Percentiles rank a stretch among this genome's conserved stretches.
Evolutionary conservation across 2,888 invertebrate genomes (phyloP).

Genomic region (Actias luna): DNA sequence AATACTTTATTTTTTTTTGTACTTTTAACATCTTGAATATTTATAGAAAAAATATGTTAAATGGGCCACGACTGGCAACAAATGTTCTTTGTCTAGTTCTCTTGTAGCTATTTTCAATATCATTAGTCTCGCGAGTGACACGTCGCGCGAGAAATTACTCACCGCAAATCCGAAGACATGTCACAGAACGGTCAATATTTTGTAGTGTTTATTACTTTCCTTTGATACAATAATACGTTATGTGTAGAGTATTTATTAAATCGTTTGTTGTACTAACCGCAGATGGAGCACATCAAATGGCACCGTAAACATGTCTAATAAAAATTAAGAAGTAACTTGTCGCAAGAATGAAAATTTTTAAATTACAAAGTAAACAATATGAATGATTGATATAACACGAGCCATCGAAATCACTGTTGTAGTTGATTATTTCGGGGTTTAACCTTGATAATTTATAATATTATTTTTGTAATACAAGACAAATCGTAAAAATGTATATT

Average conservation of each 20-base stretch:
- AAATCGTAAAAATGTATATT: not conserved
- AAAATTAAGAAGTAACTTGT: conserved; percentile 59
- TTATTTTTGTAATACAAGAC: not conserved
- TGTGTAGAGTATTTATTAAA: conserved; percentile 56
- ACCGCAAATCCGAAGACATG: conserved; percentile 62
- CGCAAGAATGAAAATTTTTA: conserved; percentile 37
- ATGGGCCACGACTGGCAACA: conserved; percentile 43
- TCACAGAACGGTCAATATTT: conserved; percentile 65
- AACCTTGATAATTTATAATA: not conserved
- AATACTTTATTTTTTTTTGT: conserved; percentile 15
- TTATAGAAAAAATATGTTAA: conserved; percentile 42
- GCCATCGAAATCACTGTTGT: conserved; percentile 15
- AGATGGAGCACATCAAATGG: conserved; percentile 63
- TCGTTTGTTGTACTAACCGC: conserved; percentile 58
- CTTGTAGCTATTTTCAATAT: conserved; percentile 62
- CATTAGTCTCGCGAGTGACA: conserved; percentile 57
- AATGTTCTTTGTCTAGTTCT: conserved; percentile 48
- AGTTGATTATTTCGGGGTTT: not conserved
- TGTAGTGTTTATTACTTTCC: conserved; percentile 65
- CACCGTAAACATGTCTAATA: conserved; percentile 51
- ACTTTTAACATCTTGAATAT: conserved; percentile 32
- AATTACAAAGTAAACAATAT: conserved; percentile 39
- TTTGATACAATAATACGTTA: conserved; percentile 73
- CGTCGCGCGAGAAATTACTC: conserved; percentile 59
- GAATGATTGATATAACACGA: conserved; percentile 25